phyloP scores from a whole-genome alignment of 2,113 vertebrate genomes.

The Holacanthus passer region DNA sequence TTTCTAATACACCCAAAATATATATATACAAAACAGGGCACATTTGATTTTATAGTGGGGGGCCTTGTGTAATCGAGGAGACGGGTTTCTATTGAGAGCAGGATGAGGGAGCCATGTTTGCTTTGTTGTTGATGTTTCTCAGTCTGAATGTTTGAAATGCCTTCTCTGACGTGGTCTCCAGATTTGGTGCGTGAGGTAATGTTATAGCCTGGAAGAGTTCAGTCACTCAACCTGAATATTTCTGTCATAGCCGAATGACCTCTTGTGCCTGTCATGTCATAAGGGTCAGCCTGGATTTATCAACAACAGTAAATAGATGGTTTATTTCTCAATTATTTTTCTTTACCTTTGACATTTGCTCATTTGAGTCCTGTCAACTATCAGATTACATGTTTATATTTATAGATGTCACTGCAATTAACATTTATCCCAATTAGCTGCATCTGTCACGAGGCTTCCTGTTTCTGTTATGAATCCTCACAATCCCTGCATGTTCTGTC shows the following conservation, averaged over 20 bases:
- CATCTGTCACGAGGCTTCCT: background rate
- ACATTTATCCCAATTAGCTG: background rate
- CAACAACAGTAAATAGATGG: background rate
- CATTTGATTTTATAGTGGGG: too few species aligned
- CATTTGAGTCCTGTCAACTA: background rate
- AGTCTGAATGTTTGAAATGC: constrained; percentile 12
- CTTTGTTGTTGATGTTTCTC: constrained; percentile 15
- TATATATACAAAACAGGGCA: background rate
- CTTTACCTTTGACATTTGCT: background rate
- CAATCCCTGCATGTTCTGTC: background rate
- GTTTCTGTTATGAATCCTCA: background rate
- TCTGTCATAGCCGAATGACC: too few species aligned
- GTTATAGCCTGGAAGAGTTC: background rate
- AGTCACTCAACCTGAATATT: background rate
- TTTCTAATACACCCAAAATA: background rate
- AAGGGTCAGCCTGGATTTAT: background rate
- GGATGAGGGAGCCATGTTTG: background rate
- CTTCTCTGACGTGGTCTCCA: background rate
- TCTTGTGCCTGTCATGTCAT: background rate
- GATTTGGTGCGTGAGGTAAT: background rate
- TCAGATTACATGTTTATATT: background rate
- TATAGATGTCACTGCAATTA: background rate
- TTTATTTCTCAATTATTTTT: background rate
- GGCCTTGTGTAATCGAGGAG: background rate
- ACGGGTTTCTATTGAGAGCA: background rate